These are phyloP conservation scores for Drosophila atripex DNA, from an alignment of 2,888 invertebrate species.

Conservation along the genomic window DNA sequence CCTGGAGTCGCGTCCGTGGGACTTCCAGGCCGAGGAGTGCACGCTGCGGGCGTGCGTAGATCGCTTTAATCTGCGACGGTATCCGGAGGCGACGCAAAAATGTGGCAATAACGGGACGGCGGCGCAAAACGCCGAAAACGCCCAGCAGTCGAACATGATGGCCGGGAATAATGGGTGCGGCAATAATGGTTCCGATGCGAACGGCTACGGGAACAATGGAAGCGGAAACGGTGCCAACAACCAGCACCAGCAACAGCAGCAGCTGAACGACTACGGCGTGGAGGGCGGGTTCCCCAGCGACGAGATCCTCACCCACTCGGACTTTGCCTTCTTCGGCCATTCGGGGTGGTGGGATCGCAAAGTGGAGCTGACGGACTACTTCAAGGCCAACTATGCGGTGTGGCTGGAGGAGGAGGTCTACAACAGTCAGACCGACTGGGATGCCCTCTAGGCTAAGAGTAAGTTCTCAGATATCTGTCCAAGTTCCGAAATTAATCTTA, in stretches of 20 bases:
- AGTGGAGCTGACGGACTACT: constrained; percentile 94
- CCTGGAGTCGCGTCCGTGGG: constrained; percentile 98
- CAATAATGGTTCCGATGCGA: constrained; percentile 66
- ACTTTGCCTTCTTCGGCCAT: constrained; percentile 83
- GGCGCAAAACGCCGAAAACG: constrained; percentile 73
- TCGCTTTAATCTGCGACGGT: constrained; percentile 96
- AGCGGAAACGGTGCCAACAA: constrained; percentile 48
- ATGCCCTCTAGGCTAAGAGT: constrained; percentile 82
- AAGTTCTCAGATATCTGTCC: not conserved
- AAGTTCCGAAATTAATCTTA: constrained; percentile 6
- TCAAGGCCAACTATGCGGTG: constrained; percentile 95
- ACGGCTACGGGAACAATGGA: constrained; percentile 63
- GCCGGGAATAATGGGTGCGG: constrained; percentile 63
- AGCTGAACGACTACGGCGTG: constrained; percentile 79
- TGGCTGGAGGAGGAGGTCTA: constrained; percentile 99
- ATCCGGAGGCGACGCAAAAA: constrained; percentile 86
- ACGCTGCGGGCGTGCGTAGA: constrained; percentile 96
- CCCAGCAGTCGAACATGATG: constrained; percentile 78
- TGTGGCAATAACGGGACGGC: constrained; percentile 82
- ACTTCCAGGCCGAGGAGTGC: constrained; percentile 99
- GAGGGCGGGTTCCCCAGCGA: constrained; percentile 83
- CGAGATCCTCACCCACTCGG: constrained; percentile 82
- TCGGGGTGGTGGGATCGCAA: constrained; percentile 84
- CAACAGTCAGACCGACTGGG: constrained; percentile 93
- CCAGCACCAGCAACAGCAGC: constrained; percentile 68